Evolutionary conservation across 2,888 invertebrate species (phyloP).

Genomic region (Drosophila parthenogenetica): DNA sequence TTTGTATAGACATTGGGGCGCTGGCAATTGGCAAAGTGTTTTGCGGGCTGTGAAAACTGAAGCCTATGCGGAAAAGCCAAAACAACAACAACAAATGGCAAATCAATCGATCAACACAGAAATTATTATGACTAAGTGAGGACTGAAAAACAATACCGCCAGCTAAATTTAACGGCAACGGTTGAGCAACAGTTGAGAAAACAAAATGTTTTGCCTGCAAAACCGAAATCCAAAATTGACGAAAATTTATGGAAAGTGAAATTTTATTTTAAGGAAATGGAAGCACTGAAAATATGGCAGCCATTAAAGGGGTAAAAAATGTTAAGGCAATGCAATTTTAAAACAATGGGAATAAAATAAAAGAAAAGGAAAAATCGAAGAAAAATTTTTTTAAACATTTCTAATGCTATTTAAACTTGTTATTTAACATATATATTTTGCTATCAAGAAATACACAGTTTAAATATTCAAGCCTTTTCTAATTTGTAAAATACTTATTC

Average conservation of each 20-base stretch:
- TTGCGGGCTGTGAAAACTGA: slow-evolving; percentile 54
- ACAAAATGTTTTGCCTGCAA: slow-evolving; percentile 26
- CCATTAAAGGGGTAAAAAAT: not conserved
- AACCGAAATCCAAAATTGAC: slow-evolving; percentile 20
- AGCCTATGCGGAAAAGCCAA: slow-evolving; percentile 50
- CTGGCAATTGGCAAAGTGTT: slow-evolving; percentile 52
- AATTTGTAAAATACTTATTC: no score
- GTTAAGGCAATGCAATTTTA: no score
- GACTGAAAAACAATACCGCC: slow-evolving; percentile 29
- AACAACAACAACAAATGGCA: slow-evolving; percentile 45
- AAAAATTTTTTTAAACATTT: no score
- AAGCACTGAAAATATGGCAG: not conserved
- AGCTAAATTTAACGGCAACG: slow-evolving; percentile 37
- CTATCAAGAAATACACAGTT: no score
- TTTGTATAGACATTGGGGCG: slow-evolving; percentile 11
- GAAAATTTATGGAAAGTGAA: slow-evolving; percentile 4
- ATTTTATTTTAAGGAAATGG: slow-evolving; percentile 4
- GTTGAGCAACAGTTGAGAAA: slow-evolving; percentile 21
- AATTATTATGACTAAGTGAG: slow-evolving; percentile 31
- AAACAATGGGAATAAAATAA: no score
- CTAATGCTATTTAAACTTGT: no score
- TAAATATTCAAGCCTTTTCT: no score
- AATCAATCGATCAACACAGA: slow-evolving; percentile 54
- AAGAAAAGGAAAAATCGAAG: no score
- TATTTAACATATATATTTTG: no score